Percentiles rank a stretch among this genome's conserved stretches.
Evolutionary conservation across 2,888 invertebrate genomes (phyloP).

Genomic region (Melinopterus prodromus): DNA sequence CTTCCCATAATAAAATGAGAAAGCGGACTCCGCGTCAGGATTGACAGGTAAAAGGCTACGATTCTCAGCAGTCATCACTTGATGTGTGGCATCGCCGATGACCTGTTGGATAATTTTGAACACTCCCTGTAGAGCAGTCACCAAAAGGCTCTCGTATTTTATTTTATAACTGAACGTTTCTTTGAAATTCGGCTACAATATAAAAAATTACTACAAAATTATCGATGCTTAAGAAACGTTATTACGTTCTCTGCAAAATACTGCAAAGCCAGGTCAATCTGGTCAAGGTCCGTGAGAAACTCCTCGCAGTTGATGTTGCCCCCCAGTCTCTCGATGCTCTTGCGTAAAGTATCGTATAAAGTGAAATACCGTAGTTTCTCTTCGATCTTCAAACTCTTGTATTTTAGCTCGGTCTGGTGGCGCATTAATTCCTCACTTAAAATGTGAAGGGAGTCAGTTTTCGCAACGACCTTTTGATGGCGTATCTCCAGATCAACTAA

Average conservation of each 20-base stretch:
- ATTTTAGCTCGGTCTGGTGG: slow-evolving; percentile 85
- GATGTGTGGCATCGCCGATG: slow-evolving; percentile 81
- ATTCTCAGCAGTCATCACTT: slow-evolving; percentile 64
- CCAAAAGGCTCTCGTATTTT: slow-evolving; percentile 85
- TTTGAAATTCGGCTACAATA: slow-evolving; percentile 76
- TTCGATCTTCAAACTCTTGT: slow-evolving; percentile 81
- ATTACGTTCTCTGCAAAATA: slow-evolving; percentile 85
- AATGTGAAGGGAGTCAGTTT: slow-evolving; percentile 90
- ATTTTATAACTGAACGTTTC: slow-evolving; percentile 84
- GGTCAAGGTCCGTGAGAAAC: slow-evolving; percentile 81
- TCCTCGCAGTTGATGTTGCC: slow-evolving; percentile 69
- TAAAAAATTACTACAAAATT: too few species aligned
- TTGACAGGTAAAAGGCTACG: slow-evolving; percentile 40
- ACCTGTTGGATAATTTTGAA: slow-evolving; percentile 81
- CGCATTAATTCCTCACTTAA: slow-evolving; percentile 92
- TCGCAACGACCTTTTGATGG: slow-evolving; percentile 87
- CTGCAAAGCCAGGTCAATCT: slow-evolving; percentile 86
- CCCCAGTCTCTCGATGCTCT: slow-evolving; percentile 49
- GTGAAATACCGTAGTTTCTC: slow-evolving; percentile 85
- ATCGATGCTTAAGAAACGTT: slow-evolving; percentile 39
- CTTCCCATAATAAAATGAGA: slow-evolving; percentile 91
- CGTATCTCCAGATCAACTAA: slow-evolving; percentile 77
- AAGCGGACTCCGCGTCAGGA: slow-evolving; percentile 64
- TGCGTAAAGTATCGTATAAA: slow-evolving; percentile 65
- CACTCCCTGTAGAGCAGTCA: slow-evolving; percentile 80